Evolutionary conservation across 2,888 invertebrate species (phyloP).

Genomic region (Synanthedon andrenaeformis): DNA sequence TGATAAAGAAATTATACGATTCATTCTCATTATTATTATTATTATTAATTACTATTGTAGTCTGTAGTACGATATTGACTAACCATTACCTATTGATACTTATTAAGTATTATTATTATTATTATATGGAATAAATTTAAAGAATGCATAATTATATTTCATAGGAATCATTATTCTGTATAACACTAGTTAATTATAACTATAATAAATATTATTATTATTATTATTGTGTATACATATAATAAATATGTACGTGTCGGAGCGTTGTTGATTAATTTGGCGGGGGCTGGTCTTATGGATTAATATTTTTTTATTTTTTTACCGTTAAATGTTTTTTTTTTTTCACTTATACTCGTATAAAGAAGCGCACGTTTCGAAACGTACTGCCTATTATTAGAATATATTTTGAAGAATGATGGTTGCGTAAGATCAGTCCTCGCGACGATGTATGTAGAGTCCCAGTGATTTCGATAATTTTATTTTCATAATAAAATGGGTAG

Average conservation of each 20-base stretch:
- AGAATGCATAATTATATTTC: conserved; percentile 72
- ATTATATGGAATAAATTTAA: conserved; percentile 70
- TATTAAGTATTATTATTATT: conserved; percentile 70
- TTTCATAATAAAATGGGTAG: conserved; percentile 70
- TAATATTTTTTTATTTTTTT: conserved; percentile 71
- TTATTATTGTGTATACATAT: conserved; percentile 27
- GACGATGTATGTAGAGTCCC: conserved; percentile 47
- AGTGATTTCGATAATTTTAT: conserved; percentile 69
- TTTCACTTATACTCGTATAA: conserved; percentile 61
- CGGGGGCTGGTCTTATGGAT: conserved; percentile 64
- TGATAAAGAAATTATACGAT: conserved; percentile 63
- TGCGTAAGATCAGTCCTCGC: conserved; percentile 60
- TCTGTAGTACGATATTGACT: conserved; percentile 66
- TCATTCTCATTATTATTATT: conserved; percentile 55
- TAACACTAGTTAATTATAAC: conserved; percentile 72
- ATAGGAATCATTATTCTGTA: conserved; percentile 73
- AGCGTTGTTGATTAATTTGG: conserved; percentile 40
- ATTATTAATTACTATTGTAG: conserved; percentile 50
- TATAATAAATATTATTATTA: conserved; percentile 61
- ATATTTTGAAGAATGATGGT: conserved; percentile 69
- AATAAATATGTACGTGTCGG: conserved; percentile 36
- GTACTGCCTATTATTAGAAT: conserved; percentile 70
- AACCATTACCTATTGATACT: conserved; percentile 71
- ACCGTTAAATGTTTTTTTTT: conserved; percentile 56
- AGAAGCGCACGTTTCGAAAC: conserved; percentile 52